These are phyloP conservation scores for Ophioninae sp. DNA, from an alignment of 2,888 invertebrate genomes.

Conservation along the genomic window DNA sequence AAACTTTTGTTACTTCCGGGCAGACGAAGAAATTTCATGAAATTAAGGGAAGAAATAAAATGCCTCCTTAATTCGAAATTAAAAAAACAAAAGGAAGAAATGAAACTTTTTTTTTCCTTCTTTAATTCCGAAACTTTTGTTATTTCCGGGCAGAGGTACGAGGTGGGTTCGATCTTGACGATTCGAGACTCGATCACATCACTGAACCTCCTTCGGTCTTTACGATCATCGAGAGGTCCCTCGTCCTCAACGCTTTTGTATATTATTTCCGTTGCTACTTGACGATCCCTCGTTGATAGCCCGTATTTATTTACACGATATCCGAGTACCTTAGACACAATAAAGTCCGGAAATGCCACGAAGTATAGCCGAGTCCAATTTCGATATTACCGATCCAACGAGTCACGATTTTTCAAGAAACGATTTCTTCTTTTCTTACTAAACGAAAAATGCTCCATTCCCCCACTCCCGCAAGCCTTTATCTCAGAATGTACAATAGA, in stretches of 20 bases:
- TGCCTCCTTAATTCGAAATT: too few relatives aligned
- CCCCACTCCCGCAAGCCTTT: neutral
- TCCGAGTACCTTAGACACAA: conserved; percentile 74
- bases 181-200: conserved; percentile 45
- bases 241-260: conserved; percentile 31
- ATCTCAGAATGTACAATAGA: neutral
- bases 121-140: neutral
- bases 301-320: conserved; percentile 76
- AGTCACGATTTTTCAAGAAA: neutral
- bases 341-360: conserved; percentile 76
- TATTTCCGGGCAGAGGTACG: conserved; percentile 17
- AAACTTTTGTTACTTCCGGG: neutral
- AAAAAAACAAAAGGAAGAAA: too few relatives aligned
- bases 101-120: neutral
- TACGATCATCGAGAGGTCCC: conserved; percentile 54
- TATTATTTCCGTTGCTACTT: conserved; percentile 22
- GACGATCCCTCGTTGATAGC: conserved; percentile 73
- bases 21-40: neutral
- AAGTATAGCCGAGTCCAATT: conserved; percentile 63
- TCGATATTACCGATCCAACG: neutral
- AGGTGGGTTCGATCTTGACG: conserved; percentile 46
- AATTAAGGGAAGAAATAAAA: too few relatives aligned
- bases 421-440: neutral
- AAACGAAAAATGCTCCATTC: neutral
- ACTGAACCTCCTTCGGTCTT: conserved; percentile 50